These are phyloP conservation scores for Bos indicus DNA, from an alignment of 2,113 vertebrate genomes.

Conservation along the genomic window DNA sequence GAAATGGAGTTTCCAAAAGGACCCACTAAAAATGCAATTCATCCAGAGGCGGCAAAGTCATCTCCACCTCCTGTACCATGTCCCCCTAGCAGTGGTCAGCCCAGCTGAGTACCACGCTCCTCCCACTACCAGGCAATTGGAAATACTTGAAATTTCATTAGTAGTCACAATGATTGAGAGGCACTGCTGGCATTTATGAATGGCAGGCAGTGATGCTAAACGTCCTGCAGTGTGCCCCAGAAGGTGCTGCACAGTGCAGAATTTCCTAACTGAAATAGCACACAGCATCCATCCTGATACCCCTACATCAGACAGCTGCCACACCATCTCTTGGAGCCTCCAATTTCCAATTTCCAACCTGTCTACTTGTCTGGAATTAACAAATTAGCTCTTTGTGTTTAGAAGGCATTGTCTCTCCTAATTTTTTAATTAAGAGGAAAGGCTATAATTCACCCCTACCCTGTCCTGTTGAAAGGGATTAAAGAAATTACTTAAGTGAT, in stretches of 20 bases:
- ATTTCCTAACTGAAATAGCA: neutral
- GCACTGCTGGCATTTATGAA: neutral
- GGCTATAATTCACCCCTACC: neutral
- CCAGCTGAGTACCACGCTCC: neutral
- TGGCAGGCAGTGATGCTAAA: neutral
- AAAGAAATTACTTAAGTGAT: neutral
- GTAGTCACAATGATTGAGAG: neutral
- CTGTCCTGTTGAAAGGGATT: neutral
- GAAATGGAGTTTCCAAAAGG: neutral
- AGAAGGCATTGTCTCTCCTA: neutral
- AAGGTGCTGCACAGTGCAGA: neutral
- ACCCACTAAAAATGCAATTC: neutral
- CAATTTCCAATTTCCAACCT: neutral
- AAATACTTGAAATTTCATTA: neutral
- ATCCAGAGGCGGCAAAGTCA: neutral
- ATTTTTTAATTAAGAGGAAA: conserved; percentile 4
- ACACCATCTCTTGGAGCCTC: neutral
- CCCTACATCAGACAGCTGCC: neutral
- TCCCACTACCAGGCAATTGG: neutral
- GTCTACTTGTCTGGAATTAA: neutral
- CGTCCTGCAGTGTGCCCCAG: neutral
- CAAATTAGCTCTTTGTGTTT: neutral
- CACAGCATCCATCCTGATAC: neutral
- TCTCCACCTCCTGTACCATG: neutral
- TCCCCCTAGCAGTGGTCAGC: neutral